Conservation (phyloP, 2,797 vertebrate genomes). For the Buceros bicornis region DNA sequence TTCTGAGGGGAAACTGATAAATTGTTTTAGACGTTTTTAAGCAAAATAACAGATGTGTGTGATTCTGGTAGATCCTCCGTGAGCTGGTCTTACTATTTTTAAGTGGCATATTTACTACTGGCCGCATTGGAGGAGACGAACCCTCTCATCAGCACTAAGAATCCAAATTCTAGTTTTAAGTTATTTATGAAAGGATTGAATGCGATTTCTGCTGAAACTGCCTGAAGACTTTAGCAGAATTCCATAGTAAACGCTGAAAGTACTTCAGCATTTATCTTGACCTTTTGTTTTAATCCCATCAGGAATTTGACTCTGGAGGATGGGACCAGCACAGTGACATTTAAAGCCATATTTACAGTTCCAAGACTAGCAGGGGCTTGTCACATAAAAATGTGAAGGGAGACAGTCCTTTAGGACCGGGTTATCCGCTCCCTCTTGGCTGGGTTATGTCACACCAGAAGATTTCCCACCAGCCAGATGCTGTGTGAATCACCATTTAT, state of each 20-base stretch:
- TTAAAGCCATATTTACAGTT: not conserved
- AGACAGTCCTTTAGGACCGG: not conserved
- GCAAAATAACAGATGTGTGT: not conserved
- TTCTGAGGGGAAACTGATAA: not conserved
- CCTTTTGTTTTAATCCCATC: not conserved
- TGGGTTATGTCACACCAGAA: not conserved
- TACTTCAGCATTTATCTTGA: not conserved
- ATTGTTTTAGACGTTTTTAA: not conserved
- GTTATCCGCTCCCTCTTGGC: constrained; percentile 11
- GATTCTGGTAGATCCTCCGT: not conserved
- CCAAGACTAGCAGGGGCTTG: not conserved
- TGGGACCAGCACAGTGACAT: not conserved
- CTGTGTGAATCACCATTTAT: not conserved
- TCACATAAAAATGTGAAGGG: not conserved
- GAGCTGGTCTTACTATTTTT: not conserved
- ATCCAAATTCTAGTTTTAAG: not conserved
- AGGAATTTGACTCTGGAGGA: not conserved
- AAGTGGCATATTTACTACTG: constrained; percentile 46
- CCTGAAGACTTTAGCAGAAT: not conserved
- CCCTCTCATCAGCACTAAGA: not conserved
- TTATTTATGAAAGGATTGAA: not conserved
- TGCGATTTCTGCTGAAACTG: not conserved
- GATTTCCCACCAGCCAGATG: constrained; percentile 42
- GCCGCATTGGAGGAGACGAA: not conserved
- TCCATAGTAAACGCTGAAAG: not conserved